phyloP scores from a whole-genome alignment of 2,797 vertebrate species.

The Eptatretus atami region DNA sequence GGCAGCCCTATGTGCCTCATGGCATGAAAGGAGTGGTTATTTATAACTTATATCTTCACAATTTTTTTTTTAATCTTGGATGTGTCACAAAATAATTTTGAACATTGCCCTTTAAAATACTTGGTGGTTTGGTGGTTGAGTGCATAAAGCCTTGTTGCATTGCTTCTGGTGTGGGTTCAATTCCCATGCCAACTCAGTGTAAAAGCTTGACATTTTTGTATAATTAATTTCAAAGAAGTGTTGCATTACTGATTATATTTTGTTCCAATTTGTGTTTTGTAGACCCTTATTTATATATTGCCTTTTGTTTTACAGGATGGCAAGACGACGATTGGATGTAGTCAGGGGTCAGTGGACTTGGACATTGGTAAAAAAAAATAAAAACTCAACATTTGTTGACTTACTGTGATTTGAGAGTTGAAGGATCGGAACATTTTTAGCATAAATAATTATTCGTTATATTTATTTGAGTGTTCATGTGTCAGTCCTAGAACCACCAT shows the following conservation, averaged over 20 bases:
- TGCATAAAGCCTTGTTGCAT: too few relatives aligned
- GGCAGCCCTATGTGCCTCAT: too few relatives aligned
- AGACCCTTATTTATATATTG: not conserved
- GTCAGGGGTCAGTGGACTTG: conserved; percentile 30
- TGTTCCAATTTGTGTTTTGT: not conserved
- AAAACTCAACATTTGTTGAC: not conserved
- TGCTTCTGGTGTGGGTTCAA: not conserved
- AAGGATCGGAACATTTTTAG: too few relatives aligned
- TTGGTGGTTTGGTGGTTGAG: not conserved
- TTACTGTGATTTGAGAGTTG: too few relatives aligned
- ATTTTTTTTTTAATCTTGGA: too few relatives aligned
- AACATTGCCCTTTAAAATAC: too few relatives aligned
- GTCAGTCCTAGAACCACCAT: conserved; percentile 34
- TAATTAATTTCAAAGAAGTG: not conserved
- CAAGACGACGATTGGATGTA: conserved; percentile 49
- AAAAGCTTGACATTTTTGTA: not conserved
- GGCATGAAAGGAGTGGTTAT: too few relatives aligned
- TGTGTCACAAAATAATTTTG: too few relatives aligned
- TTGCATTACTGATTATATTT: not conserved
- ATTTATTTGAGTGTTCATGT: conserved; percentile 7
- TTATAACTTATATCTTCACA: too few relatives aligned
- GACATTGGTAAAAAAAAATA: conserved; percentile 51
- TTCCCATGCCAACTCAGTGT: not conserved
- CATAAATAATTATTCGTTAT: not conserved
- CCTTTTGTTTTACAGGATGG: conserved; percentile 30